Base-by-base conservation (phyloP, 2,113 vertebrate species). In the Dasypus novemcinctus region DNA sequence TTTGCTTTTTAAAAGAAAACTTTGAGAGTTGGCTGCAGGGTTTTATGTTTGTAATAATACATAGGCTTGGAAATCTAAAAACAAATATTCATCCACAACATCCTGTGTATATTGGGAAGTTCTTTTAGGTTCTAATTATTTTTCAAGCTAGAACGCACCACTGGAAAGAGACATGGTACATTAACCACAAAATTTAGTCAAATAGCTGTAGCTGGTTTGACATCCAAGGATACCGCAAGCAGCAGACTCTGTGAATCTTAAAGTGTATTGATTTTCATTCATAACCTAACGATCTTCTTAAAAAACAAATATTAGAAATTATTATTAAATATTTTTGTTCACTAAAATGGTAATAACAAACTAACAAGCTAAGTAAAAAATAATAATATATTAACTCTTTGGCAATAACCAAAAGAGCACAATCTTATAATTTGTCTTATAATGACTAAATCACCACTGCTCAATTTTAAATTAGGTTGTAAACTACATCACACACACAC, bases 321-420 rank as follows among this genome's bases (percentile, higher is more conserved):
- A 88, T 17, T 92, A 72, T 63, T 63, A 29, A 78, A 33, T 33
- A 46, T 94, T 71, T 74, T 80, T 13, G 20, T 13, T 74, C 5
- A 86, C 21, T 91, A 72, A 82, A 93, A 74, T 33, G 43, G 63
- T 82, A 87, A 72, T 38, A 86, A 86, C n/a, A 92, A 83, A 81
- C 49, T 72, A 88, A 93, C 41, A 95, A 4, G 31, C 46, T 76
- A 87, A 74, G n/a, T 82, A 68, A 14, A 68, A 93, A 68, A 68
- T 89, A 68, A 68, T 54, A 90, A 43, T 43, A 86, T 68, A 82
- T 82, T 82, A 93, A 80, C n/a, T 90, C 46, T 82, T 66, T 25
- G 6, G 61, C 89, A 87, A 78, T 81, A 75, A 75, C 14, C 10
- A 61, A 92, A 92, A 94, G 41, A 86, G 83, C 41, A 80, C 4